Evolutionary conservation across 2,888 invertebrate genomes (phyloP).

Genomic region (Drosophila kuntzei): DNA sequence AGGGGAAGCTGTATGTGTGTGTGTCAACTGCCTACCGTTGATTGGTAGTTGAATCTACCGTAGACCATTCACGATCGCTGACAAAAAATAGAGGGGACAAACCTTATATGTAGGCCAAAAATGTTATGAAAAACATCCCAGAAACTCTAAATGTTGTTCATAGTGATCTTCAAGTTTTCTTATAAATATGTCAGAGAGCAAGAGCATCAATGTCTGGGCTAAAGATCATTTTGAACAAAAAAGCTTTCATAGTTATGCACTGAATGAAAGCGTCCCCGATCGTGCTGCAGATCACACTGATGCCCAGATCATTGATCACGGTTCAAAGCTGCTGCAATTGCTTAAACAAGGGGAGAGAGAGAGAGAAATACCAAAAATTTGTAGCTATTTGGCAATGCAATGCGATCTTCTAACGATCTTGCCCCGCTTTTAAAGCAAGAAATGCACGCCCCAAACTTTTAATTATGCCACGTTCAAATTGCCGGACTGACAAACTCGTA

Average conservation of each 20-base stretch:
- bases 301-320: conserved; percentile 31
- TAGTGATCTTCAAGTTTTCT: conserved; percentile 6
- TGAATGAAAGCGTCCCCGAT: conserved; percentile 51
- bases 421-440: conserved; percentile 27
- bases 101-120: conserved; percentile 26
- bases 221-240: conserved; percentile 30
- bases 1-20: conserved; percentile 3
- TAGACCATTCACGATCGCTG: conserved; percentile 41
- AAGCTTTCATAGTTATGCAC: conserved; percentile 12
- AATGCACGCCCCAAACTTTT: conserved; percentile 49
- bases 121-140: conserved; percentile 8
- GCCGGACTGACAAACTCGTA: conserved; percentile 35
- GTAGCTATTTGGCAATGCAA: conserved; percentile 43
- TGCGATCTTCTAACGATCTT: conserved; percentile 52
- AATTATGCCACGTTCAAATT: conserved; percentile 63
- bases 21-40: conserved; percentile 28
- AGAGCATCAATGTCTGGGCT: conserved; percentile 30
- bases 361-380: not conserved
- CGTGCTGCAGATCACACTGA: conserved; percentile 50
- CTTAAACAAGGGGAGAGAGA: not conserved
- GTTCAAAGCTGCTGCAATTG: conserved; percentile 22
- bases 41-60: conserved; percentile 21
- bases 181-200: conserved; percentile 14
- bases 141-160: conserved; percentile 16
- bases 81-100: not conserved